Conservation (phyloP, 2,113 vertebrate genomes). For the Takifugu bimaculatus region DNA sequence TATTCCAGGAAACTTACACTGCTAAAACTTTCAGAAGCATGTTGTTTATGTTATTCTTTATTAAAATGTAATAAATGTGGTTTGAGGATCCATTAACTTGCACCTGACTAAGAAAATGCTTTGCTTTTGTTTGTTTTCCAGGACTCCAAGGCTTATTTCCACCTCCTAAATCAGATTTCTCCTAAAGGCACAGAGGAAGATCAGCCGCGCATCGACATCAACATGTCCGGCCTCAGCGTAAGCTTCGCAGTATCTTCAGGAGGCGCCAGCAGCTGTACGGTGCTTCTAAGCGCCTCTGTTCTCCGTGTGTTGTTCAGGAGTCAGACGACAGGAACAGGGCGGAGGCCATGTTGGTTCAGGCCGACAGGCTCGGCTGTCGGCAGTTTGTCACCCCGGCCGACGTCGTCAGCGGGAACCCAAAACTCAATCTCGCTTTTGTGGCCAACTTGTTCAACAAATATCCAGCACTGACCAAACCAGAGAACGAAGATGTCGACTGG, state of each 20-base stretch:
- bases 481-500: constrained; percentile 96
- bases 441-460: constrained; percentile 97
- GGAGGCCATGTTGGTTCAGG: constrained; percentile 91
- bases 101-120: too few species aligned
- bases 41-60: too few species aligned
- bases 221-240: constrained; percentile 88
- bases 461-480: constrained; percentile 92
- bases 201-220: constrained; percentile 83
- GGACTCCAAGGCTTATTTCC: constrained; percentile 95
- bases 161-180: constrained; percentile 91
- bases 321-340: constrained; percentile 87
- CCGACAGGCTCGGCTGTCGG: constrained; percentile 86
- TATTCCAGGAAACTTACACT: too few species aligned
- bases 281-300: constrained; percentile 19
- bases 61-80: too few species aligned
- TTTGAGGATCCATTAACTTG: too few species aligned
- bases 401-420: constrained; percentile 90
- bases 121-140: constrained; percentile 48
- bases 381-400: constrained; percentile 93
- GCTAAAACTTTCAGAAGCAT: too few species aligned
- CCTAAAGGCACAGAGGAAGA: constrained; percentile 93
- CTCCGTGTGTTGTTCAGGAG: constrained; percentile 75
- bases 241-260: constrained; percentile 36
- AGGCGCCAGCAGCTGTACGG: constrained; percentile 30
- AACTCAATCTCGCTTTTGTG: constrained; percentile 92